Base-by-base conservation (phyloP, 2,113 vertebrate species). In the Sinocyclocheilus anshuiensis region DNA sequence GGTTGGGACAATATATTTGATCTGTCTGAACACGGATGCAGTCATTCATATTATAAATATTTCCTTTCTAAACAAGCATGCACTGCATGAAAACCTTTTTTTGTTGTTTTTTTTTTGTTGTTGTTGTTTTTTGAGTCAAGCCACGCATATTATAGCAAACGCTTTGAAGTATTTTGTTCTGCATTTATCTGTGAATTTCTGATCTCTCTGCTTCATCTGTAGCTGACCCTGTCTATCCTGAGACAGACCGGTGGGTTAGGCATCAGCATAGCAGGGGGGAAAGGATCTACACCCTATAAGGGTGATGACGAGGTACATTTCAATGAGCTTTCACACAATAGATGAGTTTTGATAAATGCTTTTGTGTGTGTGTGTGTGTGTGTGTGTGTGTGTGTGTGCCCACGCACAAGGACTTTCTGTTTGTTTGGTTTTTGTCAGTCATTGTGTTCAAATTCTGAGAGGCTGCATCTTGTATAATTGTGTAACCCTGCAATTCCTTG, bases 231-330 rank as follows among this genome's bases (percentile, higher is more conserved):
- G 90, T 96, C 92, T 85, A 97, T 99, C 53, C 86, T 96, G 88
- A 94, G 98, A 87, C 97, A 99, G 94, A 98, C 97, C 0, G 98
- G 97, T 63, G 98, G 98, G 82, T 96, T 99, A 89, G 98, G 98
- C 57, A 99, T 99, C 96, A 99, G 98, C 94, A 99, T 99, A 33
- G 98, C 98, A 0, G 98, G 98, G 53, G 98, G 98, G 53, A 99
- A 96, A 92, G 98, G 98, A 86, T 99, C 98, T 50, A 99, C 98
- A 0, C 98, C 98, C 50, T 99, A 99, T 91, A 99, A 99, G 92
- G 98, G 98, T 3, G 98, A 99, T 0, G 98, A 99, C 0, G 98
- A 99, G 98, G 98, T 99, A 85, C 6, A 12, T 10, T 75, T 69
- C 2, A 18, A 57, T 2, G 39, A 7, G 61, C 24, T 42, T 42